phyloP scores from a whole-genome alignment of 2,888 invertebrate species.

The Keiferia lycopersicella region DNA sequence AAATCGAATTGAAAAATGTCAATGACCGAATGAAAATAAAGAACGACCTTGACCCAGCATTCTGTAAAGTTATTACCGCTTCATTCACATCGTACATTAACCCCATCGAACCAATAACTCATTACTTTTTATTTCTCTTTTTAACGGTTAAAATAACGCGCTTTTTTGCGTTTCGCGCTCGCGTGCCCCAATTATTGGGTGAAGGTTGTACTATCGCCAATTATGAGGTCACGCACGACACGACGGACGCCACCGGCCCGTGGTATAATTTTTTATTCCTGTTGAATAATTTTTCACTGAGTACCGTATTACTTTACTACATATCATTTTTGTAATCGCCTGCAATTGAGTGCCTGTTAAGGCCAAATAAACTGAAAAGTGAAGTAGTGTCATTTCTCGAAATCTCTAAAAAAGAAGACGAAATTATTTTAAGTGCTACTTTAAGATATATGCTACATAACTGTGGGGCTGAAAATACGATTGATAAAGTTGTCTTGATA shows the following conservation, averaged over 20 bases:
- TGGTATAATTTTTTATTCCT: constrained; percentile 23
- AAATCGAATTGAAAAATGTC: constrained; percentile 35
- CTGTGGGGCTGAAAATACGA: too few species aligned
- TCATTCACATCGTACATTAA: constrained; percentile 43
- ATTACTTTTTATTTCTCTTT: constrained; percentile 67
- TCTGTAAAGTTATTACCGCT: constrained; percentile 36
- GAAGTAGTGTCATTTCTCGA: too few species aligned
- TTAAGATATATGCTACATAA: too few species aligned
- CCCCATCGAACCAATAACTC: constrained; percentile 63
- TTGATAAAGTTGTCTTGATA: too few species aligned
- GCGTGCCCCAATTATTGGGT: constrained; percentile 50
- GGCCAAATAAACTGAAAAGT: too few species aligned
- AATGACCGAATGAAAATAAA: constrained; percentile 50
- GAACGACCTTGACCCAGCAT: constrained; percentile 57
- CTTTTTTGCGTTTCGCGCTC: constrained; percentile 50
- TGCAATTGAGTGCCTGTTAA: not conserved
- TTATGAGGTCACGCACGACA: constrained; percentile 57
- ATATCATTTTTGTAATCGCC: not conserved
- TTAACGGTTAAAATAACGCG: constrained; percentile 63
- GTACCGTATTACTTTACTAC: constrained; percentile 10
- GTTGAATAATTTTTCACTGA: constrained; percentile 22
- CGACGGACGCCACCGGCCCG: constrained; percentile 24
- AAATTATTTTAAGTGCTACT: too few species aligned
- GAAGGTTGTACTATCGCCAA: constrained; percentile 42
- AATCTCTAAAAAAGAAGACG: too few species aligned